Evolutionary conservation across 2,797 vertebrate genomes (phyloP).

Genomic region (Meriones psammophilus): DNA sequence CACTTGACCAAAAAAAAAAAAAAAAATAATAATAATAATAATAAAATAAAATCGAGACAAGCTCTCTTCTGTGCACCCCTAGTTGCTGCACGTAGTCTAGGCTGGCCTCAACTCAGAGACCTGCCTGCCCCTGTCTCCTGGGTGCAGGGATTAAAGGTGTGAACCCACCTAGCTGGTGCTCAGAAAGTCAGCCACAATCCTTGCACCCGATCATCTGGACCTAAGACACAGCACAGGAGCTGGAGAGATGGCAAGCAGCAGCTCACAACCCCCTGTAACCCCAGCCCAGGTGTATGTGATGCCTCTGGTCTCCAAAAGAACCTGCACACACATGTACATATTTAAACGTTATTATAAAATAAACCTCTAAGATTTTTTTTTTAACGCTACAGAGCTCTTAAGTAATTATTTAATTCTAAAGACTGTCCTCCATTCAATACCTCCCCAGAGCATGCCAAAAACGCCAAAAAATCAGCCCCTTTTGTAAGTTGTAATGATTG

Average conservation of each 20-base stretch:
- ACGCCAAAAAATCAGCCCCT: constrained; percentile 25
- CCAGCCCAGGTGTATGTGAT: not conserved
- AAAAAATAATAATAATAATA: no score
- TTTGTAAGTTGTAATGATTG: not conserved
- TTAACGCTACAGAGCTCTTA: not conserved
- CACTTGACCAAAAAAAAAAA: no score
- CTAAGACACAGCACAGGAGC: not conserved
- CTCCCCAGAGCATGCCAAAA: constrained; percentile 48
- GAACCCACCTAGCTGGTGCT: not conserved
- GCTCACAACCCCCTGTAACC: not conserved
- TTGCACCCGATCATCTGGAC: not conserved
- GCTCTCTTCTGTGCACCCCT: not conserved
- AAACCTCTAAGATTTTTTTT: not conserved
- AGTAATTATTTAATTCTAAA: constrained; percentile 55
- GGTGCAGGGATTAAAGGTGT: not conserved
- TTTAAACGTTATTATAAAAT: not conserved
- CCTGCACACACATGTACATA: not conserved
- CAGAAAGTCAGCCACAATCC: constrained; percentile 37
- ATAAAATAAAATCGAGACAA: no score
- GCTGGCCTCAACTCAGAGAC: not conserved
- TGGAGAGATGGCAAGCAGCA: not conserved
- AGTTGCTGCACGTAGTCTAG: not conserved
- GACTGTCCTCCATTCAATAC: not conserved
- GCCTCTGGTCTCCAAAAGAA: not conserved
- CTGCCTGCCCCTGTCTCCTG: not conserved